phyloP scores from a whole-genome alignment of 2,113 vertebrate genomes.

The Corythornis vintsioides region DNA sequence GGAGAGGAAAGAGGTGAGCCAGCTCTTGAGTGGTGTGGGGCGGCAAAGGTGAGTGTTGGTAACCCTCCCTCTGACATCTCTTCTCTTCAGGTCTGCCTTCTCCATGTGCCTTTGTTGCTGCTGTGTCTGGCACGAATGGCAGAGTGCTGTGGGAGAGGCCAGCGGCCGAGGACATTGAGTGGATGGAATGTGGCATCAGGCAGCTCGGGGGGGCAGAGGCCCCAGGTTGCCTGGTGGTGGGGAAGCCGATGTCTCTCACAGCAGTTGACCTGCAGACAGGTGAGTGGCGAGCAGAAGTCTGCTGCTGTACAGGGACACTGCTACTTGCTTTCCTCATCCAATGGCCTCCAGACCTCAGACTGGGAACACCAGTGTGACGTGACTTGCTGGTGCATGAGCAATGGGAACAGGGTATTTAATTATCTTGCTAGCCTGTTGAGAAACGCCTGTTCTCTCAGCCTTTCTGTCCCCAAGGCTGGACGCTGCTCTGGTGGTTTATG shows the following conservation, averaged over 20 bases:
- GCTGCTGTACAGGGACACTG: neutral
- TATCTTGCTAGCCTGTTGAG: neutral
- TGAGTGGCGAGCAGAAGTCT: conserved; percentile 33
- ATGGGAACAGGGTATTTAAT: neutral
- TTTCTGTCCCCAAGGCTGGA: neutral
- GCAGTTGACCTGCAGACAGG: conserved; percentile 77
- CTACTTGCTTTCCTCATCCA: neutral
- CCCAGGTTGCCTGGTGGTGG: conserved; percentile 79
- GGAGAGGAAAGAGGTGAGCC: neutral
- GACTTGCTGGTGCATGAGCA: neutral
- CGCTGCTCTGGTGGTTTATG: neutral
- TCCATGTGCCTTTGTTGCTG: conserved; percentile 82
- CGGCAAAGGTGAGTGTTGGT: neutral
- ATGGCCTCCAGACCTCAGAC: neutral
- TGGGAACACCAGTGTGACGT: rapidly evolving
- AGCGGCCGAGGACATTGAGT: conserved; percentile 75
- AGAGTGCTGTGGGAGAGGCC: conserved; percentile 81
- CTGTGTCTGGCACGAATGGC: conserved; percentile 85
- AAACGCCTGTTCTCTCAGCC: neutral
- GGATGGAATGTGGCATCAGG: conserved; percentile 79
- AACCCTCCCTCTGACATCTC: neutral
- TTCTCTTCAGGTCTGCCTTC: conserved; percentile 77
- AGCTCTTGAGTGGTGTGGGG: rapidly evolving
- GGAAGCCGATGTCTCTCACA: conserved; percentile 46
- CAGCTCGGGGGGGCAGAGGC: neutral